Evolutionary conservation across 2,797 vertebrate species (phyloP).

Genomic region (Cyclura pinguis): DNA sequence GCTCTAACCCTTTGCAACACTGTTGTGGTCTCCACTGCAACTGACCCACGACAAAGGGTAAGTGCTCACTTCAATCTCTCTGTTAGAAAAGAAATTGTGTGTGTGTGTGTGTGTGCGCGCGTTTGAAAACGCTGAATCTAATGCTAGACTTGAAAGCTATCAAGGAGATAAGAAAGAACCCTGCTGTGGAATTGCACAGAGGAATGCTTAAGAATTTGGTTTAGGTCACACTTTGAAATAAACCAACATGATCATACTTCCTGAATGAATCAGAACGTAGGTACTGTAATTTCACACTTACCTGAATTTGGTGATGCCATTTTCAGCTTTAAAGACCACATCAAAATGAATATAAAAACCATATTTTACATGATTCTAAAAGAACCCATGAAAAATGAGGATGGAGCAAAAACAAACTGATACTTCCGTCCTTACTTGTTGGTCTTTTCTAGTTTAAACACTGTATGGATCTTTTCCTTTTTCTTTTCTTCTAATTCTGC

Average conservation of each 20-base stretch:
- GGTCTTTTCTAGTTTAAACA: not conserved
- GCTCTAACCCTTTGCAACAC: conserved; percentile 96
- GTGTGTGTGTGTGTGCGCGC: conserved; percentile 9
- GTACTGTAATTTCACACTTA: not conserved
- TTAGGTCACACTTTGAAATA: not conserved
- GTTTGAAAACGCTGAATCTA: conserved; percentile 8
- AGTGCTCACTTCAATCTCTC: conserved; percentile 49
- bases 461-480: not conserved
- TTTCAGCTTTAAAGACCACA: too few relatives aligned
- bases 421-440: not conserved
- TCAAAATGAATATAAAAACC: too few relatives aligned
- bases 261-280: too few relatives aligned
- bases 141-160: not conserved
- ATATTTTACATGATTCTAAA: too few relatives aligned
- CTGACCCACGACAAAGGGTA: conserved; percentile 90
- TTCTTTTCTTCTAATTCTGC: not conserved
- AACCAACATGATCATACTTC: not conserved
- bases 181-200: not conserved
- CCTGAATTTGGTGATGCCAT: not conserved
- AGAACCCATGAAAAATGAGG: too few relatives aligned
- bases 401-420: not conserved
- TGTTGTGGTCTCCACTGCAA: conserved; percentile 93
- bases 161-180: conserved; percentile 11
- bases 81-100: not conserved
- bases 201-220: not conserved